Conservation (phyloP, 2,888 invertebrate genomes). For the Sepiola atlantica region DNA sequence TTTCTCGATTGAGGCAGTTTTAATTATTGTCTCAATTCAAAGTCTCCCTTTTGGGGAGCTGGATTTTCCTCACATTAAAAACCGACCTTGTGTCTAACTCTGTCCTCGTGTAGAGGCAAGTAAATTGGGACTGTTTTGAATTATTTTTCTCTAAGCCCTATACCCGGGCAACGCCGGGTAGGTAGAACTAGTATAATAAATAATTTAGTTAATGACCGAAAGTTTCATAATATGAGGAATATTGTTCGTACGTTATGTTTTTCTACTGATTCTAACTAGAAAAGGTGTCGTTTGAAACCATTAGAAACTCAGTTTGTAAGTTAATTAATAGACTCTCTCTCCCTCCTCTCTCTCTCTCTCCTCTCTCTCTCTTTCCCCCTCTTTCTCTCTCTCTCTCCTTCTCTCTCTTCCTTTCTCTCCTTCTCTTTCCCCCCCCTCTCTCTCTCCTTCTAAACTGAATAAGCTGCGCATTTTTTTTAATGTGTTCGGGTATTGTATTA, state of each 20-base stretch:
- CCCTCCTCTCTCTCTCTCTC: not conserved
- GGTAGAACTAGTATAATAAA: too few relatives aligned
- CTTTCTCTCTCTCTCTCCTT: not conserved
- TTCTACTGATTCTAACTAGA: not conserved
- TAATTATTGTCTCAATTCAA: too few relatives aligned
- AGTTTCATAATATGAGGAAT: not conserved
- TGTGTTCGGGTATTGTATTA: conserved; percentile 32
- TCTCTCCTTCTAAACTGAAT: not conserved
- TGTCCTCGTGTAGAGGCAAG: too few relatives aligned
- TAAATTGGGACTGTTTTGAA: too few relatives aligned
- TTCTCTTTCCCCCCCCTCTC: not conserved
- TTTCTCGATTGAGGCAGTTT: too few relatives aligned
- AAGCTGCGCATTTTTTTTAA: not conserved
- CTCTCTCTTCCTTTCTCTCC: not conserved
- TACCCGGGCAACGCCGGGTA: too few relatives aligned
- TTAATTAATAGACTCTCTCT: not conserved
- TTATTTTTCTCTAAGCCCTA: too few relatives aligned
- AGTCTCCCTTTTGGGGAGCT: too few relatives aligned
- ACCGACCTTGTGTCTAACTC: too few relatives aligned
- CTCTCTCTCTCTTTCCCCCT: not conserved
- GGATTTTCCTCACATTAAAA: too few relatives aligned
- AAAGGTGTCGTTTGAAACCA: not conserved
- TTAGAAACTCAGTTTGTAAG: not conserved
- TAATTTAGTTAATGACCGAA: not conserved
- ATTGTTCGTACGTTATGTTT: not conserved